Evolutionary conservation across 2,888 invertebrate genomes (phyloP), one percentile per base, ranked within the genome.

Genomic region (Aporophyla nigra): DNA sequence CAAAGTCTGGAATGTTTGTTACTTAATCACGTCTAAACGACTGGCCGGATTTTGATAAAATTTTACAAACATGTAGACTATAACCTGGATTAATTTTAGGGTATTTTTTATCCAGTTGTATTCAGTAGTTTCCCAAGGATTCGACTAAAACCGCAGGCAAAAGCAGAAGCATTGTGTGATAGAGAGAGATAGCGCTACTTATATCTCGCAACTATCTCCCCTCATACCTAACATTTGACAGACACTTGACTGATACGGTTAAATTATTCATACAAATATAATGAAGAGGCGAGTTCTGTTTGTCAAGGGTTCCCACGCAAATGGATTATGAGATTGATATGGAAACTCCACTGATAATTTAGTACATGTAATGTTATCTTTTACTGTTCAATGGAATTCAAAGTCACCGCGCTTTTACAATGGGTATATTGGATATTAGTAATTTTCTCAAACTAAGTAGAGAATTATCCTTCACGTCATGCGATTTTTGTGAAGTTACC

Each of bases 181-280:
- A 68, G 73, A 86, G 5, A 71, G 71, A 74, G 78, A 83, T 71
- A 83, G 71, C 73, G 5, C 16, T 40, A 82, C 58, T 67, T 86
- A 86, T 74, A 71, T 72, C 24, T 33, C 21, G 24, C 59, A 83
- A 71, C 83, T 83, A 86, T 83, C 83, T 83, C 83, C 83, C 83
- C 86, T 74, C 33, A 63, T n/a, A 68, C 16, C 46, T 65, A 81
- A 74, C 51, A 74, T 74, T 85, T 81, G 87, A 82, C 82, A 82
- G 63, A 61, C 68, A 76, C 78, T 85, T 78, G 86, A 87, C 86
- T 82, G 85, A 85, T 87, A 87, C 76, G 76, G 54, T 86, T 83
- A 86, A 86, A 83, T 83, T 83, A 83, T 83, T 82, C 82, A 82
- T 58, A 82, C 82, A 81, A 76, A 74, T 77, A 71, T 67, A 78